Evolutionary conservation across 2,113 vertebrate species (phyloP).

Genomic region (Struthio camelus): DNA sequence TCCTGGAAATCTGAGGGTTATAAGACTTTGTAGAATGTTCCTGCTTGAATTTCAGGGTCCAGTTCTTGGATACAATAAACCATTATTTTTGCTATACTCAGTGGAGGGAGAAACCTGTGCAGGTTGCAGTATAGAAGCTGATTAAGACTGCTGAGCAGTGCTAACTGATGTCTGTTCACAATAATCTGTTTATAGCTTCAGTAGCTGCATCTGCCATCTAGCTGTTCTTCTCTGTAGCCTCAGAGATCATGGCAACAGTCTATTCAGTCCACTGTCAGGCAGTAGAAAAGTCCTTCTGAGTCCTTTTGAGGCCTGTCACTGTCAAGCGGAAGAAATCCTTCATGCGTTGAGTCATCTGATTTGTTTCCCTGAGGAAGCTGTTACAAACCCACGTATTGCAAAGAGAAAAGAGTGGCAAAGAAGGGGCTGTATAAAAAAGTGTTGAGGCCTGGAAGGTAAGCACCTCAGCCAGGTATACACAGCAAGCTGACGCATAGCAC

Average conservation of each 20-base stretch:
- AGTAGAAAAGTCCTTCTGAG: not conserved
- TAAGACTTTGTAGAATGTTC: not conserved
- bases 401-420: not conserved
- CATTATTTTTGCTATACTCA: not conserved
- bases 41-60: not conserved
- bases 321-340: not conserved
- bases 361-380: not conserved
- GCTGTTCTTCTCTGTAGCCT: not conserved
- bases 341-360: not conserved
- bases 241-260: not conserved
- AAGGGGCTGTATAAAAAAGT: rapidly evolving
- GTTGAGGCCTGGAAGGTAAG: not conserved
- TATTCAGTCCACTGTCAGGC: not conserved
- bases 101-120: not conserved
- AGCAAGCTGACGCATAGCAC: not conserved
- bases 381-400: not conserved
- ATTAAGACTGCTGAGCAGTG: not conserved
- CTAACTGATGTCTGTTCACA: not conserved
- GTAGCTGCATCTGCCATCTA: not conserved
- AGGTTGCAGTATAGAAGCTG: not conserved
- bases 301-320: not conserved
- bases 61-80: not conserved
- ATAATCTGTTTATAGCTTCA: no score
- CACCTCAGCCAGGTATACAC: not conserved
- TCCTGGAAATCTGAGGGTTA: not conserved